These are phyloP conservation scores for Gyrodactylus salaris DNA, from an alignment of 1,140 invertebrate species.

Conservation along the genomic window DNA sequence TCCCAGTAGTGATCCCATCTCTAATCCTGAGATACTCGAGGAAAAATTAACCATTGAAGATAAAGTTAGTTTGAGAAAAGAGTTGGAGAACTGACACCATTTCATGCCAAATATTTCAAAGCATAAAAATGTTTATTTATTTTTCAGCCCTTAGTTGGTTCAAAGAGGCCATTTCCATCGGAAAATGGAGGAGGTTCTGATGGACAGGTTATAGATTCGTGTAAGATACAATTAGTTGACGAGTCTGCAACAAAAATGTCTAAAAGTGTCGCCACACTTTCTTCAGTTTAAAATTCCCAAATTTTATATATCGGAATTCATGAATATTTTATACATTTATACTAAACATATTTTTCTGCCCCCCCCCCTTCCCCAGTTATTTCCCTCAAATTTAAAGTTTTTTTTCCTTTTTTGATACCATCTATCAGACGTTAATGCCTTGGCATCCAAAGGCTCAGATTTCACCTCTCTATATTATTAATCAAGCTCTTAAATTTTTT, in stretches of 20 bases:
- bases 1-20: neutral
- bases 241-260: neutral
- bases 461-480: too few relatives aligned
- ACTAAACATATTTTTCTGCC: too few relatives aligned
- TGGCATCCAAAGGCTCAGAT: too few relatives aligned
- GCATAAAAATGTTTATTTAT: neutral
- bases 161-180: neutral
- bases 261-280: neutral
- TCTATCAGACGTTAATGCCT: too few relatives aligned
- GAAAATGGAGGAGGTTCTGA: neutral
- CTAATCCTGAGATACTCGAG: neutral
- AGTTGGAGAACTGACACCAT: neutral
- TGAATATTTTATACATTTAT: too few relatives aligned
- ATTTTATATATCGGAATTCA: too few relatives aligned
- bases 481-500: too few relatives aligned
- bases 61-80: neutral
- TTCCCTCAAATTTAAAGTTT: too few relatives aligned
- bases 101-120: neutral
- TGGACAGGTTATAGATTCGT: neutral
- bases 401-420: too few relatives aligned
- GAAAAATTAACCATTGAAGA: neutral
- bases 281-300: too few relatives aligned
- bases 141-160: neutral
- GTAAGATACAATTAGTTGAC: neutral
- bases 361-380: too few relatives aligned